phyloP scores from a whole-genome alignment of 2,113 vertebrate genomes.

The Shinisaurus crocodilurus region DNA sequence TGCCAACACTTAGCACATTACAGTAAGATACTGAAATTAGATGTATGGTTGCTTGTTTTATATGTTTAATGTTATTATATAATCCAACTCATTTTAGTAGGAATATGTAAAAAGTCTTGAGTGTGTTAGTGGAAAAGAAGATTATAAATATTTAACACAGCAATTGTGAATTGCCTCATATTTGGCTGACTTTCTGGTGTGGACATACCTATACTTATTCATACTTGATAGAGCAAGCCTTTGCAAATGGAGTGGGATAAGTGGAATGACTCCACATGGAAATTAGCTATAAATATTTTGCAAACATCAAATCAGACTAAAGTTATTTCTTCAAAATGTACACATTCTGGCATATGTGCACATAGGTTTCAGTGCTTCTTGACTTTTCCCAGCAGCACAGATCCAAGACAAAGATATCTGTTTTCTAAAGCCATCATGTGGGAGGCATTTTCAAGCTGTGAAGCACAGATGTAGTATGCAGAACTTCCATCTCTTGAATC shows the following conservation, averaged over 20 bases:
- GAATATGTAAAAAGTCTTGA: background rate
- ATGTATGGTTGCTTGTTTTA: background rate
- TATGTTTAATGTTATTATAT: background rate
- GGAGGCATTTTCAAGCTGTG: constrained; percentile 59
- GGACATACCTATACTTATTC: background rate
- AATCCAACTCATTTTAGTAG: background rate
- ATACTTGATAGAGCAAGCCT: rapidly evolving
- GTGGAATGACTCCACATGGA: constrained; percentile 46
- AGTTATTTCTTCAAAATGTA: constrained; percentile 48
- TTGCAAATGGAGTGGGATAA: rapidly evolving
- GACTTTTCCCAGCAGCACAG: constrained; percentile 46
- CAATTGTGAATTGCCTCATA: background rate
- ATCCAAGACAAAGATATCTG: constrained; percentile 64
- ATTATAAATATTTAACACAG: background rate
- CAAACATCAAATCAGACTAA: constrained; percentile 62
- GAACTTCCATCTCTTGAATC: constrained; percentile 57
- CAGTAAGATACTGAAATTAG: background rate
- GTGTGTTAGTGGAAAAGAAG: background rate
- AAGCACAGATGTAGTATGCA: constrained; percentile 62
- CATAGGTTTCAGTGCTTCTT: constrained; percentile 34
- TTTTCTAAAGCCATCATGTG: constrained; percentile 70
- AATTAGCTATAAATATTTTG: constrained; percentile 61
- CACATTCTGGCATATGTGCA: constrained; percentile 55
- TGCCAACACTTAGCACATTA: background rate
- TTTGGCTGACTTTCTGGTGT: background rate